phyloP scores from a whole-genome alignment of 2,888 invertebrate genomes.

The Eumacrocentrus americanus region DNA sequence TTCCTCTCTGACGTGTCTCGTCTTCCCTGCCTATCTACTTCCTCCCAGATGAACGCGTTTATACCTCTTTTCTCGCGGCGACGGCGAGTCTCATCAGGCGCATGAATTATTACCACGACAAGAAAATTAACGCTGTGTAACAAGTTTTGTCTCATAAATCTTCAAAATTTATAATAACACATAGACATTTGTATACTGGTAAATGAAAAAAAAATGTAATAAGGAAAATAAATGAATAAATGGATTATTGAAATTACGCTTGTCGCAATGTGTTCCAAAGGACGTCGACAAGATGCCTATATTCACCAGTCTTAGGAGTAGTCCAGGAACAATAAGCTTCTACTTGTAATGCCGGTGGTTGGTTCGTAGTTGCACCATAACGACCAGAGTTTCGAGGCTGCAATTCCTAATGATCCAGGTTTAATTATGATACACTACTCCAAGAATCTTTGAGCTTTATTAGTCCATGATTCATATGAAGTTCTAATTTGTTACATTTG shows the following conservation, averaged over 20 bases:
- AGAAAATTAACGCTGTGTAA: conserved; percentile 1
- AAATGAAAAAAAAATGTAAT: conserved; percentile 3
- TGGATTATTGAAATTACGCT: conserved; percentile 20
- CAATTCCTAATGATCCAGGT: conserved; percentile 48
- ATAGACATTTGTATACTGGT: background rate
- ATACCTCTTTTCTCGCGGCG: background rate
- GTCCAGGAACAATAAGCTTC: conserved; percentile 24
- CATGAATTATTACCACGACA: conserved; percentile 10
- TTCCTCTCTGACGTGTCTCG: background rate
- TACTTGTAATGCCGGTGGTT: conserved; percentile 31
- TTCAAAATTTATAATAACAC: background rate
- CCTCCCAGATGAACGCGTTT: background rate
- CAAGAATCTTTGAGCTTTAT: background rate
- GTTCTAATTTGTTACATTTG: background rate
- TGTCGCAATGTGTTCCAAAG: conserved; percentile 1
- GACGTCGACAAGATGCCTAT: conserved; percentile 16
- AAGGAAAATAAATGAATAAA: conserved; percentile 11
- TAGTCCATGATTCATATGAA: background rate
- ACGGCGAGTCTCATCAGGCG: background rate
- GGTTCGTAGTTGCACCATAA: conserved; percentile 40
- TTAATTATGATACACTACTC: conserved; percentile 56
- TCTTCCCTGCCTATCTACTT: background rate
- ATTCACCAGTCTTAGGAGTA: conserved; percentile 20
- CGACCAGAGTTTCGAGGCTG: conserved; percentile 44
- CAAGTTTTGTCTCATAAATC: background rate